Base-by-base conservation (phyloP, 2,888 invertebrate genomes). In the Dryadula phaetusa region DNA sequence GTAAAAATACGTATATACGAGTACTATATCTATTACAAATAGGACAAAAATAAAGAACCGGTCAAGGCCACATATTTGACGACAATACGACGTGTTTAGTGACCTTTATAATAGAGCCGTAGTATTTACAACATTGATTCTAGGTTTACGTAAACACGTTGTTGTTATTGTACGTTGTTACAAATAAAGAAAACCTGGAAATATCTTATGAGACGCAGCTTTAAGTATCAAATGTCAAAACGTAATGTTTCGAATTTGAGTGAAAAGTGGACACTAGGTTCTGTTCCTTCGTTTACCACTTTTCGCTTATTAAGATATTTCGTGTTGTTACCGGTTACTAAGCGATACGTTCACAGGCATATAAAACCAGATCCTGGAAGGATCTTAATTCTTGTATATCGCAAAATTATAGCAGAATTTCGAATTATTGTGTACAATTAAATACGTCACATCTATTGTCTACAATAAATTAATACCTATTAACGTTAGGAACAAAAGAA, bases 31-130 rank as follows among this genome's bases (percentile, higher is more conserved):
- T 49, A 8, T 16, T 28, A 52, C 25, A 28, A 28, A 16, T 16
- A 8, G 16, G 49, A 52, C 49, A 28, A 52, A 28, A 52, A 28
- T 52, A 52, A 52, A 52, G 49, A 52, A 28, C 28, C 49, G 28
- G 49, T 52, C 49, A 52, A 28, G 49, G 49, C n/a, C 12, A 25
- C 25, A 25, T 25, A 49, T 52, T 52, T 28, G 28, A 28, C 28
- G 49, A 0, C 16, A 16, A 4, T 3, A 28, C 16, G 37, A 12
- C 37, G 28, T 8, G 28, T 10, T 25, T 28, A n/a, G 12, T 28
- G n/a, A 25, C 14, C 6, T n/a, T 28, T 25, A 25, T 25, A 49
- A 3, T 7, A 49, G 5, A n/a, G n/a, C 1, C 8, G 8, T n/a
- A 28, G 16, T 16, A 52, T 28, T 7, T 52, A n/a, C 0, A 8